Percentiles rank a stretch among this genome's conserved stretches.
These are phyloP conservation scores for Furnarius figulus DNA, from an alignment of 2,113 vertebrate genomes.

Conservation along the genomic window DNA sequence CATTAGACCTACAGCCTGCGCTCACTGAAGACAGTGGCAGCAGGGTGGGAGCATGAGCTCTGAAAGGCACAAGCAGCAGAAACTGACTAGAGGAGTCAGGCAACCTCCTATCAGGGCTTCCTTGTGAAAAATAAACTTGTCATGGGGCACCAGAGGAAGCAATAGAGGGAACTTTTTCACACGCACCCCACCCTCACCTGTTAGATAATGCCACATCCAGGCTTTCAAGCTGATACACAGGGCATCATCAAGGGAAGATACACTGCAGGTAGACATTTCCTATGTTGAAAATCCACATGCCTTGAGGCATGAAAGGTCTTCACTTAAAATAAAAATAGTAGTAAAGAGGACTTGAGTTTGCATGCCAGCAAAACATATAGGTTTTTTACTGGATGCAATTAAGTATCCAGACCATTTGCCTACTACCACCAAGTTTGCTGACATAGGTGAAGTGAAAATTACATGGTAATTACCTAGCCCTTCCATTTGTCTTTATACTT, in stretches of 20 bases:
- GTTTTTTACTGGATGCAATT: not conserved
- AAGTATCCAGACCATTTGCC: not conserved
- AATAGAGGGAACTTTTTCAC: not conserved
- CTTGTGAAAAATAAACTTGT: not conserved
- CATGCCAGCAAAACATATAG: not conserved
- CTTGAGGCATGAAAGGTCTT: not conserved
- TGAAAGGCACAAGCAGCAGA: not conserved
- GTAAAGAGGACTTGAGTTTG: not conserved
- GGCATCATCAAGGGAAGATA: not conserved
- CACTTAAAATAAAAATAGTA: not conserved
- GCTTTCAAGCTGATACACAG: not conserved
- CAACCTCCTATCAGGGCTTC: not conserved
- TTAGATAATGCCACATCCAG: not conserved
- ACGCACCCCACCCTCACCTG: not conserved
- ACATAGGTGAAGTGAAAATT: not conserved
- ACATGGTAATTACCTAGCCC: rapidly evolving
- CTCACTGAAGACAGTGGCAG: not conserved
- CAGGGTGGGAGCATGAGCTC: rapidly evolving
- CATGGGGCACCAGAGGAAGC: not conserved
- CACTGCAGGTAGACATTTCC: rapidly evolving
- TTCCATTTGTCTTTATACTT: not conserved
- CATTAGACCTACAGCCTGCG: not conserved
- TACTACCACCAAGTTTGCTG: not conserved
- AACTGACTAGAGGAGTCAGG: not conserved
- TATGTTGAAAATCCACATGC: not conserved